Conservation (phyloP, 2,113 vertebrate genomes). For the Anseranas semipalmata region DNA sequence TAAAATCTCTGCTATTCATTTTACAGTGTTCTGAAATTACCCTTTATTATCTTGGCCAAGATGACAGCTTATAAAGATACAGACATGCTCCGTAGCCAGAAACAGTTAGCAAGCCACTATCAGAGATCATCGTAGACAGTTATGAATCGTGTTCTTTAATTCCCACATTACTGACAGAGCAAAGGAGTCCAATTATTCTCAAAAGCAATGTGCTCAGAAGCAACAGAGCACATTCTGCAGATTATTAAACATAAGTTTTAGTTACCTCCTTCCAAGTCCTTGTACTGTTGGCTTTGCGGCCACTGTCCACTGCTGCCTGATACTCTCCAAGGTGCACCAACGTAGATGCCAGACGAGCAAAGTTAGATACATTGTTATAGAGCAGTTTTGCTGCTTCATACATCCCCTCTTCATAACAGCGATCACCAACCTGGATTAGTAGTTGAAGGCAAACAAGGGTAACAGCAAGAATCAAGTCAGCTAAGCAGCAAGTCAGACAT, state of each 20-base stretch:
- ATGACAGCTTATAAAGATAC: background rate
- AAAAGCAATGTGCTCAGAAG: background rate
- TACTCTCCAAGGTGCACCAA: conserved; percentile 90
- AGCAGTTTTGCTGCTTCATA: conserved; percentile 90
- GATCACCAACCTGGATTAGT: conserved; percentile 85
- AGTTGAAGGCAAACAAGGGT: background rate
- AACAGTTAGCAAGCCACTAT: background rate
- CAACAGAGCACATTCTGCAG: background rate
- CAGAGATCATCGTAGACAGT: background rate
- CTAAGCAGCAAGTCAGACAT: background rate
- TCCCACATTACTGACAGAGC: background rate
- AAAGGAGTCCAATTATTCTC: background rate
- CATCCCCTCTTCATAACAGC: conserved; percentile 90
- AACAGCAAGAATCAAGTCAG: background rate
- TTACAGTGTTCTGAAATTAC: background rate
- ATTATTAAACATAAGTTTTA: background rate
- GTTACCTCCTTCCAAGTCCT: conserved; percentile 92
- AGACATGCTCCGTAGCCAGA: background rate
- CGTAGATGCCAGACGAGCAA: conserved; percentile 89
- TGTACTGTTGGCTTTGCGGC: conserved; percentile 90
- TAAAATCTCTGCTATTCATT: background rate
- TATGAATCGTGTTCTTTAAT: background rate
- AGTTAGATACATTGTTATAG: conserved; percentile 90
- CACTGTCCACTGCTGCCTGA: conserved; percentile 91
- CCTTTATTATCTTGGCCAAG: background rate